Evolutionary conservation across 2,888 invertebrate genomes (phyloP).

Genomic region (Dugesia japonica): DNA sequence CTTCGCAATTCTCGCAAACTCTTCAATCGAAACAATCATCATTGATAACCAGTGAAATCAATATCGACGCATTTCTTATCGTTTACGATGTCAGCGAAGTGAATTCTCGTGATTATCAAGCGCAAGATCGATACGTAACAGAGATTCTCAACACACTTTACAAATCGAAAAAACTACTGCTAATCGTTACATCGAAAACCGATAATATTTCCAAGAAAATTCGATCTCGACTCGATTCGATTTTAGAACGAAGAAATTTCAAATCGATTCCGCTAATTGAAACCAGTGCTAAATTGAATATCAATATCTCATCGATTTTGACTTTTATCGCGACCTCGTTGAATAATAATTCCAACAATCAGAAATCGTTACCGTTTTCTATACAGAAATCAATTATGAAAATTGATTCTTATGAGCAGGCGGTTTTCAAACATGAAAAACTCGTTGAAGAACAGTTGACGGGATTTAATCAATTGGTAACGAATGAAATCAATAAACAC

Average conservation of each 20-base stretch:
- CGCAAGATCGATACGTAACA: neutral
- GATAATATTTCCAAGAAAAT: neutral
- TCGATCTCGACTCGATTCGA: neutral
- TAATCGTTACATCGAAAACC: neutral
- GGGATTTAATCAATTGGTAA: neutral
- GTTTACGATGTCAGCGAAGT: slow-evolving; percentile 9
- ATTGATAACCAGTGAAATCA: neutral
- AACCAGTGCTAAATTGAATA: neutral
- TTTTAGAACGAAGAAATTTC: neutral
- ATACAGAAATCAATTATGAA: neutral
- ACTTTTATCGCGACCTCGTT: neutral
- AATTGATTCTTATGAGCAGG: neutral
- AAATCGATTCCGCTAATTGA: neutral
- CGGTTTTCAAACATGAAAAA: neutral
- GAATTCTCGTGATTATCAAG: neutral
- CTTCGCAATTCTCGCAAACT: neutral
- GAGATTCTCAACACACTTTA: neutral
- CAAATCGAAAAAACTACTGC: neutral
- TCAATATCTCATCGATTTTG: neutral
- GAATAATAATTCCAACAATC: neutral
- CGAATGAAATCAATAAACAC: neutral
- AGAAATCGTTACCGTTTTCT: neutral
- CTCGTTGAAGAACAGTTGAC: neutral
- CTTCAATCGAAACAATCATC: neutral
- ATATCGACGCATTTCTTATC: slow-evolving; percentile 1